Evolutionary conservation across 2,888 invertebrate species (phyloP).

Genomic region (Aethes cnicana): DNA sequence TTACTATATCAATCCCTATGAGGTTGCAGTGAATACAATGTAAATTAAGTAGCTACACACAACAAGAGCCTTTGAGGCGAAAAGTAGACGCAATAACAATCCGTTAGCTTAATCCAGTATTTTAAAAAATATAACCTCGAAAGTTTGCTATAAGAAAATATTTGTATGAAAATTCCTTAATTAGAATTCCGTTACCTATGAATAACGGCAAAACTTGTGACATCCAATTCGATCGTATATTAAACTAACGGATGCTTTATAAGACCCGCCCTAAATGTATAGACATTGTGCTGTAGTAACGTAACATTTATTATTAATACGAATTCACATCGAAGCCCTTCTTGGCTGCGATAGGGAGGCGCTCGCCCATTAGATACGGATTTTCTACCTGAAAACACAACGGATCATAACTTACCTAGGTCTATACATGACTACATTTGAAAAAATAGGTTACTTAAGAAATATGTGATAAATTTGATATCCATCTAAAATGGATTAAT

Average conservation of each 20-base stretch:
- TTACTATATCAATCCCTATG: conserved; percentile 1
- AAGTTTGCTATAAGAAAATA: conserved; percentile 1
- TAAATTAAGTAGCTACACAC: conserved; percentile 9
- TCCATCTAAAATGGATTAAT: too few species aligned
- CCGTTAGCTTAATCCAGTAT: conserved; percentile 2
- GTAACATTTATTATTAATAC: conserved; percentile 50
- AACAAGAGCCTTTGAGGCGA: conserved; percentile 8
- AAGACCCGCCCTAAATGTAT: conserved; percentile 25
- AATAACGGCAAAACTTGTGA: not conserved
- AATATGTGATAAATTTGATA: too few species aligned
- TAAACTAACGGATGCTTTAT: conserved; percentile 17
- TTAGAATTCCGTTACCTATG: not conserved
- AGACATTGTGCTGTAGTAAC: conserved; percentile 46
- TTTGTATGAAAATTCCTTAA: not conserved
- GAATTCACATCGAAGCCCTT: conserved; percentile 89
- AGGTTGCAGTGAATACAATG: conserved; percentile 18
- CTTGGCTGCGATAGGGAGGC: conserved; percentile 95
- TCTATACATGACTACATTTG: too few species aligned
- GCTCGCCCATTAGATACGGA: conserved; percentile 92
- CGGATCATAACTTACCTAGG: too few species aligned
- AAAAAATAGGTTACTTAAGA: too few species aligned
- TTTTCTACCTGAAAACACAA: conserved; percentile 87
- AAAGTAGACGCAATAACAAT: not conserved
- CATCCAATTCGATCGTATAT: not conserved
- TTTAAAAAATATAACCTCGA: conserved; percentile 5